Evolutionary conservation across 2,113 vertebrate genomes (phyloP).

Genomic region (Limanda limanda): DNA sequence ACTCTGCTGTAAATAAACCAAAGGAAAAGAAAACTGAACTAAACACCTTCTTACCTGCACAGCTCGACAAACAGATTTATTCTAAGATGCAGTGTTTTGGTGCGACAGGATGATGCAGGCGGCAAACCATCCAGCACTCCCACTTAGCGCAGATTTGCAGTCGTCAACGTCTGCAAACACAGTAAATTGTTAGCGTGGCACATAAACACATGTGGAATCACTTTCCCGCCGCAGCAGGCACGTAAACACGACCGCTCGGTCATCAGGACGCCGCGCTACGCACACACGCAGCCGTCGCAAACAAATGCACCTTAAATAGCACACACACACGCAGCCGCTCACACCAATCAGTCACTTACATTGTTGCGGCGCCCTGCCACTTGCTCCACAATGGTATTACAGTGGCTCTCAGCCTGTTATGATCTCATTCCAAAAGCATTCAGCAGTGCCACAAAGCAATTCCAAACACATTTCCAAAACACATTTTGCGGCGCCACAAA

Average conservation of each 20-base stretch:
- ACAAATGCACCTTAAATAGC: constrained; percentile 19
- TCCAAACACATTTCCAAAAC: constrained; percentile 80
- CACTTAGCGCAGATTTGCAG: constrained; percentile 33
- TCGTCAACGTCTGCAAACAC: constrained; percentile 24
- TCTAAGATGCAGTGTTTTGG: constrained; percentile 5
- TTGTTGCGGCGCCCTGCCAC: constrained; percentile 66
- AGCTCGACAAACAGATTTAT: constrained; percentile 4
- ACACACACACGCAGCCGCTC: constrained; percentile 8
- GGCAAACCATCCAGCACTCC: constrained; percentile 40
- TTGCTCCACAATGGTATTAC: constrained; percentile 73
- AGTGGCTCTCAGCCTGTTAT: constrained; percentile 75
- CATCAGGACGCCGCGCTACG: constrained; percentile 13
- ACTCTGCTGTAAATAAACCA: background rate
- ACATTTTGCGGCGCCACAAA: constrained; percentile 75
- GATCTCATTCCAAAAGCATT: constrained; percentile 77
- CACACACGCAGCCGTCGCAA: constrained; percentile 39
- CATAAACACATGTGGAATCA: constrained; percentile 18
- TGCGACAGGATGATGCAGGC: constrained; percentile 31
- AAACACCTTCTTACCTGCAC: constrained; percentile 3
- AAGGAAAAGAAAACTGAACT: too few relatives aligned
- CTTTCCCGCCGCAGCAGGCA: background rate
- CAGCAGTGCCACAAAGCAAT: constrained; percentile 77
- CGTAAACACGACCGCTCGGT: background rate
- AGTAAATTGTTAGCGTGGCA: constrained; percentile 21
- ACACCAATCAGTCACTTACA: constrained; percentile 61